Percentiles rank a stretch among this genome's conserved stretches.
These are phyloP conservation scores for Macaca nemestrina DNA, from an alignment of 2,113 vertebrate species.

Conservation along the genomic window DNA sequence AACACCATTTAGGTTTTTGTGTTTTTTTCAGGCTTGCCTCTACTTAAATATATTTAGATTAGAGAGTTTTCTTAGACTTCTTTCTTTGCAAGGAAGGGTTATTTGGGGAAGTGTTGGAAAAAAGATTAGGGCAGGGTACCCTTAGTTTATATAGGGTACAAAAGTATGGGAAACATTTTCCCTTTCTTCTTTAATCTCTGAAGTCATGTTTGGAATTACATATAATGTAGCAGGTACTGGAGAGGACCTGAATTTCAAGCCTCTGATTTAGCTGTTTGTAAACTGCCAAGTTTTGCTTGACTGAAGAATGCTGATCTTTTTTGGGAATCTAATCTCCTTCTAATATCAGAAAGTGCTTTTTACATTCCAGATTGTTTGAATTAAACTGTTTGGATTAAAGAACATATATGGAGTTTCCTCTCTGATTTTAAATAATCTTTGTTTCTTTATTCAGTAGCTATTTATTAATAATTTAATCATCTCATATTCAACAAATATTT, in stretches of 20 bases:
- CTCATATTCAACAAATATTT: background rate
- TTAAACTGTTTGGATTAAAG: slow-evolving; percentile 48
- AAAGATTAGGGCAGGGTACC: background rate
- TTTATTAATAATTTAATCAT: slow-evolving; percentile 42
- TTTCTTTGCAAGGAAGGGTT: slow-evolving; percentile 37
- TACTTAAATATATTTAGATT: slow-evolving; percentile 4
- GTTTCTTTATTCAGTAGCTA: slow-evolving; percentile 21
- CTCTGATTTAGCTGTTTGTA: background rate
- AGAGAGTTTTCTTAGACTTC: slow-evolving; percentile 31
- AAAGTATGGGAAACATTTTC: slow-evolving; percentile 22
- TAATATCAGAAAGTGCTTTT: slow-evolving; percentile 23
- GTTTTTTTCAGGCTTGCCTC: background rate
- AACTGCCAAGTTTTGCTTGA: slow-evolving; percentile 24
- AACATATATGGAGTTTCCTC: background rate
- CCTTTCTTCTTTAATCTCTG: slow-evolving; percentile 5
- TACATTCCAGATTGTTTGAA: slow-evolving; percentile 34
- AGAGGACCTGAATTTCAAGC: background rate
- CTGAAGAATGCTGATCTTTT: background rate
- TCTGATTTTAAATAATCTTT: slow-evolving; percentile 32
- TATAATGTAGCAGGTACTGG: background rate
- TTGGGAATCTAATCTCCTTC: background rate
- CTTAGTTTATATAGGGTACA: background rate
- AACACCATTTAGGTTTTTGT: background rate
- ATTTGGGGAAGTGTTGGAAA: background rate
- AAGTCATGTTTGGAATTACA: background rate